Evolutionary conservation across 2,797 vertebrate species (phyloP).

Genomic region (Apodemus agrarius): DNA sequence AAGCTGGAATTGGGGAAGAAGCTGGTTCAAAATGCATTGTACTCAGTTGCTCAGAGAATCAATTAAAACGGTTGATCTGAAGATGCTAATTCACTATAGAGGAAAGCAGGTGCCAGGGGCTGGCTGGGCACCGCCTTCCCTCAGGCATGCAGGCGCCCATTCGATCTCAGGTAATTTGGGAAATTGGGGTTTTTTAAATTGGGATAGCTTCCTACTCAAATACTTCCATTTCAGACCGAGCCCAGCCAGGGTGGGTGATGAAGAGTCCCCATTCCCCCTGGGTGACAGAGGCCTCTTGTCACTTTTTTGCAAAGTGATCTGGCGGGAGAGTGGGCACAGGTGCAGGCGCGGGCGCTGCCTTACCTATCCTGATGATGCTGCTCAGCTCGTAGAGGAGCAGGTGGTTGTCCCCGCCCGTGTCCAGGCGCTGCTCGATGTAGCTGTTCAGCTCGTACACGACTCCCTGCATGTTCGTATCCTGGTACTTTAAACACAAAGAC

Average conservation of each 20-base stretch:
- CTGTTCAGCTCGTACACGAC: slow-evolving; percentile 98
- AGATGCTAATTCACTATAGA: neutral
- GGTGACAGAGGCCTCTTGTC: neutral
- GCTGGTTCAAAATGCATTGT: no score
- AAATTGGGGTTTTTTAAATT: neutral
- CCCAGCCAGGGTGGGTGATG: neutral
- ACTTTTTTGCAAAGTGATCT: neutral
- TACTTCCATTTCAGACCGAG: neutral
- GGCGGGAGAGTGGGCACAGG: no score
- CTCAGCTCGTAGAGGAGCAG: slow-evolving; percentile 97
- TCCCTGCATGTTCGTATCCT: slow-evolving; percentile 98
- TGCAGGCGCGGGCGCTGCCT: neutral
- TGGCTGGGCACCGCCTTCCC: neutral
- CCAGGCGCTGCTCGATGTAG: slow-evolving; percentile 97
- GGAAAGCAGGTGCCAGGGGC: neutral
- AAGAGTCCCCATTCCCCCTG: neutral
- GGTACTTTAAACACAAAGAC: slow-evolving; percentile 91
- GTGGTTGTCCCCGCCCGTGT: slow-evolving; percentile 96
- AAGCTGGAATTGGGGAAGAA: no score
- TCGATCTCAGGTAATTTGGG: neutral
- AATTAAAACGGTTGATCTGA: neutral
- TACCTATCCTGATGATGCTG: slow-evolving; percentile 98
- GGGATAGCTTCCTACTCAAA: neutral
- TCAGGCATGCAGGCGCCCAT: neutral
- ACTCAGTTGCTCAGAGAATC: neutral